phyloP scores from a whole-genome alignment of 2,888 invertebrate species.

The Horisme vitalbata region DNA sequence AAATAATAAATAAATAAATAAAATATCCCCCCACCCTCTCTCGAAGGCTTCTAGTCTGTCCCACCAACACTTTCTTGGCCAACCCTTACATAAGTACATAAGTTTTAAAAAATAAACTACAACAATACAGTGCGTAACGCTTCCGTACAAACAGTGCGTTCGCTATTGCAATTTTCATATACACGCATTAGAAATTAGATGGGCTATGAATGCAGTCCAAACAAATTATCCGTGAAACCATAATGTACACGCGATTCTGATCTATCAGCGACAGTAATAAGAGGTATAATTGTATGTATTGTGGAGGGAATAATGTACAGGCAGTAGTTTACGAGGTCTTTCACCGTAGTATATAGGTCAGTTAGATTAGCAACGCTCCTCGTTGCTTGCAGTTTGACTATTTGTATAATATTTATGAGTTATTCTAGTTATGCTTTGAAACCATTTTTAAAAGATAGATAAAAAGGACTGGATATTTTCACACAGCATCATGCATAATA shows the following conservation, averaged over 20 bases:
- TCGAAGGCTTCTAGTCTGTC: no score
- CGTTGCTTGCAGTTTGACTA: slow-evolving; percentile 30
- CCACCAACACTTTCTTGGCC: no score
- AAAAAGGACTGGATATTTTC: no score
- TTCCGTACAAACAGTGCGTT: slow-evolving; percentile 13
- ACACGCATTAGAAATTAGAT: slow-evolving; percentile 63
- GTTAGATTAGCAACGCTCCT: slow-evolving; percentile 77
- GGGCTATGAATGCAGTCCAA: slow-evolving; percentile 61
- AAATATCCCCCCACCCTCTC: no score
- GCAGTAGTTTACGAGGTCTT: slow-evolving; percentile 80
- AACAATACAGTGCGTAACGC: slow-evolving; percentile 1
- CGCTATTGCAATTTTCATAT: slow-evolving; percentile 36
- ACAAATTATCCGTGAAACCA: slow-evolving; percentile 69
- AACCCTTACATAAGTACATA: neutral
- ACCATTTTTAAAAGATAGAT: no score
- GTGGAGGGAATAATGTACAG: slow-evolving; percentile 77
- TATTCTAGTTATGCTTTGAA: slow-evolving; percentile 10
- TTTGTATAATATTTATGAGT: slow-evolving; percentile 14
- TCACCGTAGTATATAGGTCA: slow-evolving; percentile 81
- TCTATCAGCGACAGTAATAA: slow-evolving; percentile 50
- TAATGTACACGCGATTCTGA: slow-evolving; percentile 46
- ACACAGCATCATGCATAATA: no score
- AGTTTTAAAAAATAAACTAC: neutral
- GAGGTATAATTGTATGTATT: slow-evolving; percentile 62
- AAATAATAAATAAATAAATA: no score